Evolutionary conservation across 2,113 vertebrate species (phyloP).

Genomic region (Condylura cristata): DNA sequence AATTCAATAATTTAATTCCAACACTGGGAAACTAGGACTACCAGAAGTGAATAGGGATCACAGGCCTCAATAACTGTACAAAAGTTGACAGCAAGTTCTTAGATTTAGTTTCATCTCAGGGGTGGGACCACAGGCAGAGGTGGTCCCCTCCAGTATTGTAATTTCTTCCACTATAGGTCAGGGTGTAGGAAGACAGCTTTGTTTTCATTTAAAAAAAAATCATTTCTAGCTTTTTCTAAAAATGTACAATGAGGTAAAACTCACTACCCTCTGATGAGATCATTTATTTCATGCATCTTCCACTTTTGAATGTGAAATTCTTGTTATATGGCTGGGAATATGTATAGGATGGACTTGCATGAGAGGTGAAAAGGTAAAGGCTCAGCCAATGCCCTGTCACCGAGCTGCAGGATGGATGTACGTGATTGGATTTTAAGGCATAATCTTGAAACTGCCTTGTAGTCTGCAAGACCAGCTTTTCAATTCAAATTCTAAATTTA

Average conservation of each 20-base stretch:
- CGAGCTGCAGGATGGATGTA: fast-evolving
- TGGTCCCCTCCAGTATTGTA: neutral
- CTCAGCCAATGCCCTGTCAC: neutral
- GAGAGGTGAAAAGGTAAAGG: neutral
- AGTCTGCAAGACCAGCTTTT: neutral
- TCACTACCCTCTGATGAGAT: neutral
- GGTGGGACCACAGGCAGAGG: neutral
- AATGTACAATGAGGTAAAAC: neutral
- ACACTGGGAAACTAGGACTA: neutral
- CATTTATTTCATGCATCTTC: neutral
- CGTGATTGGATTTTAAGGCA: neutral
- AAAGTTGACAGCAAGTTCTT: neutral
- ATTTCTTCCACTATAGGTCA: neutral
- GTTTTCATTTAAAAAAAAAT: neutral
- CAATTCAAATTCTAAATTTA: slow-evolving; percentile 13
- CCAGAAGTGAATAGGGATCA: neutral
- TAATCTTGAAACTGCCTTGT: neutral
- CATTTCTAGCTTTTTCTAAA: neutral
- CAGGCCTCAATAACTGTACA: neutral
- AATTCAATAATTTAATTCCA: neutral
- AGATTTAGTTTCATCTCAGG: fast-evolving
- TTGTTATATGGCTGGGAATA: neutral
- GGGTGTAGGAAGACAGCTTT: neutral
- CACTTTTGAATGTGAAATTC: neutral
- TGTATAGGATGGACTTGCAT: no score